These are phyloP conservation scores for Osmerus eperlanus DNA, from an alignment of 2,113 vertebrate species.

Conservation along the genomic window DNA sequence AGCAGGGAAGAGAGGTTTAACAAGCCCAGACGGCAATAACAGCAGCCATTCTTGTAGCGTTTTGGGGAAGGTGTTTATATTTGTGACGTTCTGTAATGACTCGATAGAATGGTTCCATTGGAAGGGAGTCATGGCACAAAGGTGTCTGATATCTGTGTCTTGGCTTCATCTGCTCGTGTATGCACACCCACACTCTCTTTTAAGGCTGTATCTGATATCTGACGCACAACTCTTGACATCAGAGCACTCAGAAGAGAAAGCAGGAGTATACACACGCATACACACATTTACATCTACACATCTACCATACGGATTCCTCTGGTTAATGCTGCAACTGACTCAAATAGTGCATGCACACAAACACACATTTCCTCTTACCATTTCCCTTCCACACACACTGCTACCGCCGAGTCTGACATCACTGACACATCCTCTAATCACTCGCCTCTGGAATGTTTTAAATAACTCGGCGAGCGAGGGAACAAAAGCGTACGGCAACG, in stretches of 20 bases:
- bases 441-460: slow-evolving; percentile 17
- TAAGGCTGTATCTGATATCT: no score
- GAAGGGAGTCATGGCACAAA: not conserved
- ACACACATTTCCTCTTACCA: no score
- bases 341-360: no score
- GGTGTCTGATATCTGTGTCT: not conserved
- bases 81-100: not conserved
- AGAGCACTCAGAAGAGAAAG: no score
- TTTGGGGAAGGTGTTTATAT: not conserved
- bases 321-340: no score
- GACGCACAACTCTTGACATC: no score
- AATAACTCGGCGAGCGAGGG: slow-evolving; percentile 5
- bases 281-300: no score
- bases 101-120: not conserved
- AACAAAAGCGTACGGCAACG: not conserved
- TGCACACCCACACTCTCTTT: not conserved
- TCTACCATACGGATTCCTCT: not conserved
- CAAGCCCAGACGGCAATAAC: slow-evolving; percentile 2
- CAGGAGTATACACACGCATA: no score
- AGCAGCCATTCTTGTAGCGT: slow-evolving; percentile 1
- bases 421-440: slow-evolving; percentile 21
- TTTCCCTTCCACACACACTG: not conserved
- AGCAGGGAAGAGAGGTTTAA: slow-evolving; percentile 2
- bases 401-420: not conserved
- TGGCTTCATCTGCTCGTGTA: not conserved